phyloP scores from a whole-genome alignment of 2,113 vertebrate species.

The Pogonocichla stellata region DNA sequence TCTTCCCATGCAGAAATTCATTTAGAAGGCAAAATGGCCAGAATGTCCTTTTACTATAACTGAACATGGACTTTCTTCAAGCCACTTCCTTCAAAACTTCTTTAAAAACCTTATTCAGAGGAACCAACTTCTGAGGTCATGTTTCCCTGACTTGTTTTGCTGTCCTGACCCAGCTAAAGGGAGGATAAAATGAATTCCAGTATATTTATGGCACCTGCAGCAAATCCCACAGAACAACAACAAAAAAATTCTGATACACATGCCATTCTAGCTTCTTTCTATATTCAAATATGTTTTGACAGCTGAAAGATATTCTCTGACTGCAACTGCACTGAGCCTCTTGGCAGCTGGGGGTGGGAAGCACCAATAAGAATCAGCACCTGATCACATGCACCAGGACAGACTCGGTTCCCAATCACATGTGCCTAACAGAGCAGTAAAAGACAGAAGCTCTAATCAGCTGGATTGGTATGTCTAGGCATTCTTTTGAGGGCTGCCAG shows the following conservation, averaged over 20 bases:
- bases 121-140: not conserved
- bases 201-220: not conserved
- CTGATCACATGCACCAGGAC: rapidly evolving
- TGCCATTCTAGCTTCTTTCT: not conserved
- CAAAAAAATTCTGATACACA: not conserved
- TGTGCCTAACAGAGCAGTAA: not conserved
- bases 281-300: not conserved
- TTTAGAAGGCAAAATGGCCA: not conserved
- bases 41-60: not conserved
- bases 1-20: not conserved
- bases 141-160: not conserved
- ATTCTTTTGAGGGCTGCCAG: not conserved
- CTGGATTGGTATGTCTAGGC: not conserved
- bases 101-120: not conserved
- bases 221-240: not conserved
- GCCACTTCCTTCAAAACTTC: not conserved
- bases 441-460: not conserved
- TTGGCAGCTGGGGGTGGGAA: not conserved
- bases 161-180: not conserved
- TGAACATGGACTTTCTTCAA: not conserved
- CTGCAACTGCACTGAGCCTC: not conserved
- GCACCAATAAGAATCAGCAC: not conserved
- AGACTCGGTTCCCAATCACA: not conserved
- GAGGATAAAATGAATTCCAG: not conserved
- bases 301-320: not conserved